phyloP scores from a whole-genome alignment of 2,888 invertebrate species.

The Nipponacmea schrenckii region DNA sequence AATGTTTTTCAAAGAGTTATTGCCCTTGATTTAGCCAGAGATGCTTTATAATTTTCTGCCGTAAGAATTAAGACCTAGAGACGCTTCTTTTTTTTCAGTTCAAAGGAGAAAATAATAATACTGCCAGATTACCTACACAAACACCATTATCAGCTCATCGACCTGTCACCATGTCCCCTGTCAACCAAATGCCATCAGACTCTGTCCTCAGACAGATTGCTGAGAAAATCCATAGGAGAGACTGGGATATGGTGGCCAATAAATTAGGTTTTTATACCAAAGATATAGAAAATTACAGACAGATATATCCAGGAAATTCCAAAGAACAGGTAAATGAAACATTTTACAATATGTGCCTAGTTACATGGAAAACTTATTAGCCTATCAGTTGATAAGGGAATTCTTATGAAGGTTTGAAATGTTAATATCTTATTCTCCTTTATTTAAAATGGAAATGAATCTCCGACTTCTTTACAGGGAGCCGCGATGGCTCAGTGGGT shows the following conservation, averaged over 20 bases:
- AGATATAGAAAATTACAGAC: conserved; percentile 48
- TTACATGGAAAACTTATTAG: too few species aligned
- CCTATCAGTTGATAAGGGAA: too few species aligned
- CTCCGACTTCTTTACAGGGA: too few species aligned
- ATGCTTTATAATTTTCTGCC: too few species aligned
- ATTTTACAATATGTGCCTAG: too few species aligned
- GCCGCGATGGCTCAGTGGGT: too few species aligned
- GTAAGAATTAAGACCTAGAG: too few species aligned
- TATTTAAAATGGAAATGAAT: too few species aligned
- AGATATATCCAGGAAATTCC: conserved; percentile 38
- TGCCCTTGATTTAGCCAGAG: too few species aligned
- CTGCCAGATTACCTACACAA: background rate
- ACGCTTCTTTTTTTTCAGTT: background rate
- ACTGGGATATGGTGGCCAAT: conserved; percentile 56
- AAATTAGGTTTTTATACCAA: conserved; percentile 50
- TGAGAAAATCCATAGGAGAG: conserved; percentile 50
- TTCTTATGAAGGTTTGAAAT: too few species aligned
- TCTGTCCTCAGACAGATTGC: conserved; percentile 48
- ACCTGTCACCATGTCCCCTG: conserved; percentile 7
- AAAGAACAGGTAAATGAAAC: conserved; percentile 42
- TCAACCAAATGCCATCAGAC: conserved; percentile 48
- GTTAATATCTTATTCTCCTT: too few species aligned
- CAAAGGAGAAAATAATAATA: background rate
- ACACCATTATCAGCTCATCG: background rate
- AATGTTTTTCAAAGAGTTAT: too few species aligned